phyloP scores from a whole-genome alignment of 2,888 invertebrate species.

The Latrodectus elegans region DNA sequence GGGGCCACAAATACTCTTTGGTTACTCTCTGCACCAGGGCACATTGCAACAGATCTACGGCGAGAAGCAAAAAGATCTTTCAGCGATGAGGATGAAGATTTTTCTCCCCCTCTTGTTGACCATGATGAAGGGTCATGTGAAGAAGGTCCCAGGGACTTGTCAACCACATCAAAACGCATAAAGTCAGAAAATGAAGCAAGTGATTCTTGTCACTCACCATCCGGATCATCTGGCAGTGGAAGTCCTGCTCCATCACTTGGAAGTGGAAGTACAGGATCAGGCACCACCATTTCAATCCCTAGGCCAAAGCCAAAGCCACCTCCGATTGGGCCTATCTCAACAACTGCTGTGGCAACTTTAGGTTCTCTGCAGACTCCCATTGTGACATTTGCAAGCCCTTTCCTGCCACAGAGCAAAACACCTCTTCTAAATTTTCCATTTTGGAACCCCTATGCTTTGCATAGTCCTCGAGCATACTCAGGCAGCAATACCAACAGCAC shows the following conservation, averaged over 20 bases:
- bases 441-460: slow-evolving; percentile 70
- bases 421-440: slow-evolving; percentile 69
- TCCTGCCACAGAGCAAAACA: slow-evolving; percentile 74
- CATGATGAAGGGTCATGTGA: slow-evolving; percentile 42
- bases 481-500: slow-evolving; percentile 46
- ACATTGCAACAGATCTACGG: not conserved
- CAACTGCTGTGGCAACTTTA: slow-evolving; percentile 36
- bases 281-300: slow-evolving; percentile 31
- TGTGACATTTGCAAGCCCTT: slow-evolving; percentile 72
- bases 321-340: slow-evolving; percentile 70
- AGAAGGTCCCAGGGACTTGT: slow-evolving; percentile 42
- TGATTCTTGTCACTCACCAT: slow-evolving; percentile 58
- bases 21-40: not conserved
- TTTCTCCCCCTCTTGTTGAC: slow-evolving; percentile 7
- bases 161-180: slow-evolving; percentile 49
- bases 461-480: slow-evolving; percentile 69
- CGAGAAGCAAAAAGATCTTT: slow-evolving; percentile 41
- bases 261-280: slow-evolving; percentile 39
- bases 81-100: slow-evolving; percentile 53
- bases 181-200: slow-evolving; percentile 57
- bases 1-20: not conserved
- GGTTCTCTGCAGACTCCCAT: slow-evolving; percentile 72
- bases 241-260: slow-evolving; percentile 59
- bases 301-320: slow-evolving; percentile 71
- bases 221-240: slow-evolving; percentile 43